Base-by-base conservation (phyloP, 2,797 vertebrate species). In the Sebastes vulpes region DNA sequence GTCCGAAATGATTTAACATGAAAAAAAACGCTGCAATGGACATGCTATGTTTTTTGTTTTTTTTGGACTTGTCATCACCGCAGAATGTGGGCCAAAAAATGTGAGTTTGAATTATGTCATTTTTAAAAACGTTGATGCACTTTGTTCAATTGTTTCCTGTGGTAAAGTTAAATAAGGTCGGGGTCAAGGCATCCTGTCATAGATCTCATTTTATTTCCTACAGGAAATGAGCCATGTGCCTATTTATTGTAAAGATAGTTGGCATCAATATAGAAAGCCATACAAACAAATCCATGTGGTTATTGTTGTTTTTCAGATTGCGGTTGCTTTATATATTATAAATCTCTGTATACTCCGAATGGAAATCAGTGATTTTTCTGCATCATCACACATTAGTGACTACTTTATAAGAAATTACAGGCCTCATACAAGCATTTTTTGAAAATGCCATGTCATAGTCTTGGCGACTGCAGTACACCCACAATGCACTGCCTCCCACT, bases 401-500 rank as follows among this genome's bases (percentile, higher is more conserved):
- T 61, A 4, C 18, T 63, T 63, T 6, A 20, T 12, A 26, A 60
- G 35, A 74, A 58, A 48, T 35, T 14, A 65, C 21, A 48, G 67
- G 26, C 21, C 60, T 16, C 18, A 7, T 46, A 52, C 18, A 25
- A 72, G 46, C 66, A 31, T 67, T 76, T 69, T 69, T 68, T 38
- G 35, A 57, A 72, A 86, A 75, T 81, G 53, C 75, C 65, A 77
- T 82, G 75, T 76, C 82, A 56, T 54, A 64, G 28, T 88, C 50
- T 66, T 79, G 78, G 78, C 80, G 65, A 77, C 21, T 54, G 66
- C 81, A 75, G 29, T 50, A 52, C 86, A 81, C 79, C 82, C 85
- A 91, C 83, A 78, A 72, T 79, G 72, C 82, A 77, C 52, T 84
- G 77, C 86, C 74, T 83, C 81, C 80, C 65, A 84, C 84, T 74